Base-by-base conservation (phyloP, 64 coral and sea anemone species). In the Pocillopora damicornis region DNA sequence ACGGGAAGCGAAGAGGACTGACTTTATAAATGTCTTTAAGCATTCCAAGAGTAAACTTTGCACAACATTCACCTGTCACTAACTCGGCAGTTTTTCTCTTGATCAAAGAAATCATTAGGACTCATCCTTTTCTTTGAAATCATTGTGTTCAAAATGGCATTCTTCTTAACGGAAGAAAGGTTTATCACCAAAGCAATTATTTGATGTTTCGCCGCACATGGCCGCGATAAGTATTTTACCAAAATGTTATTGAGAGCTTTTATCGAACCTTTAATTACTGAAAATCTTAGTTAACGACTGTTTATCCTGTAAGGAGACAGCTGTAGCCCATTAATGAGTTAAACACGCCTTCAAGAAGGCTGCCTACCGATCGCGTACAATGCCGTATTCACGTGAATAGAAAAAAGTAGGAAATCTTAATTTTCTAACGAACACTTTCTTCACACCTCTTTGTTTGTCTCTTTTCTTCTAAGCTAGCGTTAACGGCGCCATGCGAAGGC, bases 361-460 rank as follows among this genome's bases (percentile, higher is more conserved):
- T 45, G 22, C 81, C 81, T 38, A 20, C 64, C 81, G 81, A 25
- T 84, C 15, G 37, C 36, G 67, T 20, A 84, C 81, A 84, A 84
- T 71, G 15, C 63, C 6, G 37, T 72, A 38, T 72, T 84, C 60
- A 66, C 15, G 14, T 82, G 81, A 84, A 84, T 84, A 84, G 81
- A 35, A 59, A 65, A 84, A 66, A 84, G 34, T 57, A 23, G 38
- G 61, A 37, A 84, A 65, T 37, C 11, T 65, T 84, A 84, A 84
- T 84, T 71, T 72, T 84, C 42, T 51, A 69, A 25, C 64, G 36
- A 57, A 84, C 81, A 72, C 63, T 84, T 37, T 56, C 37, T 84
- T 84, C 63, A 84, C 81, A 84, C 81, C 81, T 84, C 81, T 72
- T 84, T 84, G 81, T 84, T 69, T 51, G 7, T 42, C 13, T 58